These are phyloP conservation scores for Anthophora plumipes DNA, from an alignment of 2,888 invertebrate species.

Conservation along the genomic window DNA sequence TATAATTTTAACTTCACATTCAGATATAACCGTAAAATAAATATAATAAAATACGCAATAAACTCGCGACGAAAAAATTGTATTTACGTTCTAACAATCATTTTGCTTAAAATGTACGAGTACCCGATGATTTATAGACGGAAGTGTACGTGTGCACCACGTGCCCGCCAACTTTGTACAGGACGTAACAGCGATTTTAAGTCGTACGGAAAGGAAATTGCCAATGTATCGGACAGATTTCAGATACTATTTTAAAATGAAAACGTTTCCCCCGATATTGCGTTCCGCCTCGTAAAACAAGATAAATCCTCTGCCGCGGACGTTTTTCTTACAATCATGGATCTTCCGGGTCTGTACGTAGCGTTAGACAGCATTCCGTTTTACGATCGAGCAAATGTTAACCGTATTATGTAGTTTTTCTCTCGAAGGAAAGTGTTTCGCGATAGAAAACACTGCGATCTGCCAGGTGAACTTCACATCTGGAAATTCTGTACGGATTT, in stretches of 20 bases:
- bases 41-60: no score
- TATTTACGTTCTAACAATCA: no score
- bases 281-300: not conserved
- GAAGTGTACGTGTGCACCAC: no score
- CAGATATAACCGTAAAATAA: no score
- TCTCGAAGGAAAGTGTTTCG: constrained; percentile 4
- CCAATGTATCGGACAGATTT: not conserved
- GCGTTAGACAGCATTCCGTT: constrained; percentile 32
- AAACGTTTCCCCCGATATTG: constrained; percentile 10
- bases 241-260: constrained; percentile 11
- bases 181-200: not conserved
- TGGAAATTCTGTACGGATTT: not conserved
- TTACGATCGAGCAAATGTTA: constrained; percentile 52
- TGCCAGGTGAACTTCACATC: not conserved
- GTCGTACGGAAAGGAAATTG: constrained; percentile 17
- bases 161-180: not conserved
- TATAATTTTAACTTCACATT: no score
- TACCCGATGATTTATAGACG: no score
- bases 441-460: constrained; percentile 43
- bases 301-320: constrained; percentile 13
- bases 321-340: constrained; percentile 19
- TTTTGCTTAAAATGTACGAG: no score
- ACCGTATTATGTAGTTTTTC: constrained; percentile 27
- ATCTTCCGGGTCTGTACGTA: constrained; percentile 50
- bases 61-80: no score